Percentiles rank a stretch among this genome's conserved stretches.
These are phyloP conservation scores for Galerucella calmariensis DNA, from an alignment of 2,888 invertebrate genomes.

Conservation along the genomic window DNA sequence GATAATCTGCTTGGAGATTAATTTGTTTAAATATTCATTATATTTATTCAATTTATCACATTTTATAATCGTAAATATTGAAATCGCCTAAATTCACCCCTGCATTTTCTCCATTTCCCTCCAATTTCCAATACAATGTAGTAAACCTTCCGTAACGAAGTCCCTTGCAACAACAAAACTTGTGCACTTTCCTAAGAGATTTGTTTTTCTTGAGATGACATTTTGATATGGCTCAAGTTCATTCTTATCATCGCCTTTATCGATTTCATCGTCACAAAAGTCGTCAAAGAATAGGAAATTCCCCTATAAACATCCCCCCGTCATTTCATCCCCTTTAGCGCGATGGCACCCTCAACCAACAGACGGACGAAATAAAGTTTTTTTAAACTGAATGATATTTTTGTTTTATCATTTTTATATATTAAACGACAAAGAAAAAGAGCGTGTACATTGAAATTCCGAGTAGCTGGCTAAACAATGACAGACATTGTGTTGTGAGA, in stretches of 20 bases:
- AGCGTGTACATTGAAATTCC: constrained; percentile 6
- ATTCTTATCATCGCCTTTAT: constrained; percentile 34
- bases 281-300: constrained; percentile 22
- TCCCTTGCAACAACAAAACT: constrained; percentile 49
- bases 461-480: constrained; percentile 24
- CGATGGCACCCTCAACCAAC: neutral
- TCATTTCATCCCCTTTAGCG: neutral
- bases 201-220: constrained; percentile 64
- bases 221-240: constrained; percentile 61
- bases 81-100: constrained; percentile 1
- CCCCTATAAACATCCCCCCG: constrained; percentile 21
- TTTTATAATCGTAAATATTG: constrained; percentile 8
- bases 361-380: neutral
- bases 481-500: constrained; percentile 21
- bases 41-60: too few species aligned
- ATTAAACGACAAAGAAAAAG: neutral
- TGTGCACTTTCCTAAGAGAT: constrained; percentile 59
- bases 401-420: neutral
- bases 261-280: constrained; percentile 32
- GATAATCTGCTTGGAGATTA: too few species aligned
- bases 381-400: neutral
- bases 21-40: too few species aligned
- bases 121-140: constrained; percentile 44
- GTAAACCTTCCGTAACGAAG: constrained; percentile 42
- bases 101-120: constrained; percentile 29